A percentile compares a stretch with the other conserved stretches of the same genome.
Conservation (phyloP, 1,140 invertebrate species). For the Bombyx mori region DNA sequence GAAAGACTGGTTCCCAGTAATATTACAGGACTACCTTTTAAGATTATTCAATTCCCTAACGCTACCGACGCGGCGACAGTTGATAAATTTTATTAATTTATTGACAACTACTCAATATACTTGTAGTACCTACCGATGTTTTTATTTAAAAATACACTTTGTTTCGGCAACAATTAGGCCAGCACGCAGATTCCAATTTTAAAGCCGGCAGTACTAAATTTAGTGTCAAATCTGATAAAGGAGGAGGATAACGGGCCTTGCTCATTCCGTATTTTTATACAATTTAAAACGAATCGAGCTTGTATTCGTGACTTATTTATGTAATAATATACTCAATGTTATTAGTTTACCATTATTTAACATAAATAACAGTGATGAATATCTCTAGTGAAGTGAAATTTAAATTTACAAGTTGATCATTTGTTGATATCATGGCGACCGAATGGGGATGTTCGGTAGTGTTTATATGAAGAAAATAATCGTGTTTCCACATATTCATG, state of each 20-base stretch:
- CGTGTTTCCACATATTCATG: constrained; percentile 15
- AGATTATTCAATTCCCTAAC: too few relatives aligned
- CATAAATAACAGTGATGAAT: constrained; percentile 1
- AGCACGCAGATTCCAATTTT: background rate
- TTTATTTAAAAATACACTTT: too few relatives aligned
- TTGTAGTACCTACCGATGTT: too few relatives aligned
- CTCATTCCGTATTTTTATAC: constrained; percentile 36
- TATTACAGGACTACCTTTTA: too few relatives aligned
- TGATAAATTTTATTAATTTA: too few relatives aligned
- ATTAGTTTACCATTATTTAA: constrained; percentile 9
- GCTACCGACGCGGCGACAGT: too few relatives aligned
- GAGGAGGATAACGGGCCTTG: constrained; percentile 40
- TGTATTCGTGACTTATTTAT: constrained; percentile 42
- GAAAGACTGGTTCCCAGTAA: too few relatives aligned
- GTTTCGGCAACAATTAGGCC: too few relatives aligned
- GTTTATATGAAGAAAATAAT: constrained; percentile 41
- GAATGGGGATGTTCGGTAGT: constrained; percentile 22
- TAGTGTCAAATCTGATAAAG: constrained; percentile 7
- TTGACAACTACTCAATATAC: too few relatives aligned
- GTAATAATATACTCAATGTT: constrained; percentile 22
- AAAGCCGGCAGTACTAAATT: background rate
- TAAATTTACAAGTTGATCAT: constrained; percentile 31
- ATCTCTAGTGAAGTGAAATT: constrained; percentile 25
- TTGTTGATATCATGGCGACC: constrained; percentile 50
- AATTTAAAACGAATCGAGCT: constrained; percentile 33